A percentile compares a stretch with the other conserved stretches of the same genome.
Conservation (phyloP, 2,113 vertebrate species). For the Paedocypris sp. region DNA sequence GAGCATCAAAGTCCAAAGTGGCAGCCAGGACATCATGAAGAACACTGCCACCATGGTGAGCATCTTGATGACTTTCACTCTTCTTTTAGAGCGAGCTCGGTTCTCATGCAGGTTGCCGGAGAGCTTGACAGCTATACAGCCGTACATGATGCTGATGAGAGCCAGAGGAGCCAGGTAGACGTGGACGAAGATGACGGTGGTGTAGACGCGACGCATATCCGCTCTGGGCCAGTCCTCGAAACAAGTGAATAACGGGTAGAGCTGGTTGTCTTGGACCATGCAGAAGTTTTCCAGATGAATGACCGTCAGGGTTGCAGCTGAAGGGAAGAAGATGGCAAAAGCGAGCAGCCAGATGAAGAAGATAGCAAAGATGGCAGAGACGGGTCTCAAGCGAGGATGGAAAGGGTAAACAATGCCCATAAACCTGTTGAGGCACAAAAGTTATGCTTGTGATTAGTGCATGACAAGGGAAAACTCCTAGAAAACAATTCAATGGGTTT, state of each 20-base stretch:
- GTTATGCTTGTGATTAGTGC: background rate
- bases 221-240: constrained; percentile 39
- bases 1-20: constrained; percentile 44
- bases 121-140: constrained; percentile 40
- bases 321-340: constrained; percentile 41
- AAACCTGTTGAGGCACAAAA: constrained; percentile 24
- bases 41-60: constrained; percentile 40
- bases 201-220: constrained; percentile 36
- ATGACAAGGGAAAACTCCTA: background rate
- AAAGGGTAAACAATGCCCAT: constrained; percentile 43
- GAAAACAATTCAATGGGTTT: background rate
- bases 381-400: constrained; percentile 30
- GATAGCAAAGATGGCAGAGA: constrained; percentile 35
- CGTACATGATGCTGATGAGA: constrained; percentile 42
- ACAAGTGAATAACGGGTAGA: constrained; percentile 37
- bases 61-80: constrained; percentile 43
- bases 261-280: constrained; percentile 36
- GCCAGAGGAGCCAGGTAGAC: constrained; percentile 39
- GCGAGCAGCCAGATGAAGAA: constrained; percentile 44
- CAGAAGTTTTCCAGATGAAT: constrained; percentile 30
- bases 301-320: constrained; percentile 36
- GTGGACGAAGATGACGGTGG: constrained; percentile 41
- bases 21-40: constrained; percentile 48
- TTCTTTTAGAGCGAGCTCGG: constrained; percentile 15
- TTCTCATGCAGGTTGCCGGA: constrained; percentile 27